Base-by-base conservation (phyloP, 2,797 vertebrate genomes). In the Erpetoichthys calabaricus region DNA sequence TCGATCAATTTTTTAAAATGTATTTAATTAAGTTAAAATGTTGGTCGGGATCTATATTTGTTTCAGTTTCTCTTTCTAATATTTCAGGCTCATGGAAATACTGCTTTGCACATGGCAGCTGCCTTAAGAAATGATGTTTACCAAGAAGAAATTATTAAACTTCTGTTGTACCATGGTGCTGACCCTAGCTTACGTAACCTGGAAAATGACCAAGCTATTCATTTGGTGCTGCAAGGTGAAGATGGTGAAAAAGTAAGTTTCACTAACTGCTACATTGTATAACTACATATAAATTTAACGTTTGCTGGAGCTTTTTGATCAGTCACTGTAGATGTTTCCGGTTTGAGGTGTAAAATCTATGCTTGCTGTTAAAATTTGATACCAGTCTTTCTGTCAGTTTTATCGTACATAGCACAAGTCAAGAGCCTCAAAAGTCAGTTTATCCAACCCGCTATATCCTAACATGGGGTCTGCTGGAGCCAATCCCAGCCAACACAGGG, bases 31-130 rank as follows among this genome's bases (percentile, higher is more conserved):
- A 25, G 25, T 25, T 25, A 25, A 25, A 25, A 25, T 25, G 51
- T 3, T 45, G 3, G 10, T 58, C 25, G 25, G 25, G 25, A 25
- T 25, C 25, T 25, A 2, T 25, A 25, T 9, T 42, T 45, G 5
- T 4, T 42, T 46, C 49, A 7, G 7, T 49, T n/a, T 49, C 7
- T 49, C 5, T 7, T 3, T n/a, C 42, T 55, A 10, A 43, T 42
- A 3, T 51, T 44, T 25, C 7, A 79, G 71, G 74, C 77, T 5
- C 73, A 79, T 1, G 75, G 77, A 8, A 76, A 79, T 62, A 76
- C 73, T 6, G 70, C 71, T 47, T 55, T 75, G 60, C 77, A 79
- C 49, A 73, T 78, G 73, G 73, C 75, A 57, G 75, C 73, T 7
- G 77, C 67, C 1, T 2, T 74, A 61, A 62, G 68, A 3, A 42